Conservation (phyloP, 2,888 invertebrate species). For the Lepidochrysops patricia region DNA sequence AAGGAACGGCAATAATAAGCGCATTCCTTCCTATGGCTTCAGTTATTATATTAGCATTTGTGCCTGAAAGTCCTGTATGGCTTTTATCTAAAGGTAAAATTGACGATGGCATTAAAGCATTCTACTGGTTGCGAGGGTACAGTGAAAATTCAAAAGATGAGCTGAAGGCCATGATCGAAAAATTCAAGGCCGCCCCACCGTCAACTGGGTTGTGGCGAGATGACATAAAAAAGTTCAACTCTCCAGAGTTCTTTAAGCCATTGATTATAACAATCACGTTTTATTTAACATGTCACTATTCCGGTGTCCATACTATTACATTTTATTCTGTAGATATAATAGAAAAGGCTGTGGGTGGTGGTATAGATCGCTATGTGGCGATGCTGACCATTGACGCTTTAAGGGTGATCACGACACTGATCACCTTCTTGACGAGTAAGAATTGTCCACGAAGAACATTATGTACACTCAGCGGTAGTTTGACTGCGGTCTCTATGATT, state of each 20-base stretch:
- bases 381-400: slow-evolving; percentile 7
- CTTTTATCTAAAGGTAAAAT: slow-evolving; percentile 8
- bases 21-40: not conserved
- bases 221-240: not conserved
- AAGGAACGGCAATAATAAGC: slow-evolving; percentile 3
- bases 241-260: slow-evolving; percentile 1
- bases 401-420: not conserved
- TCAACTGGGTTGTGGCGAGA: not conserved
- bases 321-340: slow-evolving; percentile 9
- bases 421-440: slow-evolving; percentile 2
- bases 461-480: slow-evolving; percentile 6
- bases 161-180: slow-evolving; percentile 7
- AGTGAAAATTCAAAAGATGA: not conserved
- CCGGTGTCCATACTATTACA: slow-evolving; percentile 8
- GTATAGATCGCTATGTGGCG: slow-evolving; percentile 7
- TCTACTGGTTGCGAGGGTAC: slow-evolving; percentile 4
- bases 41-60: not conserved
- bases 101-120: slow-evolving; percentile 1
- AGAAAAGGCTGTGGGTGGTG: slow-evolving; percentile 6
- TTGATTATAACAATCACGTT: slow-evolving; percentile 4
- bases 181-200: not conserved
- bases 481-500: slow-evolving; percentile 1
- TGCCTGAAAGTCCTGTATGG: slow-evolving; percentile 8
- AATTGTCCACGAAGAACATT: slow-evolving; percentile 9
- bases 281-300: slow-evolving; percentile 6